Evolutionary conservation across 1,140 invertebrate species (phyloP).

Genomic region (Luehdorfia chinensis): DNA sequence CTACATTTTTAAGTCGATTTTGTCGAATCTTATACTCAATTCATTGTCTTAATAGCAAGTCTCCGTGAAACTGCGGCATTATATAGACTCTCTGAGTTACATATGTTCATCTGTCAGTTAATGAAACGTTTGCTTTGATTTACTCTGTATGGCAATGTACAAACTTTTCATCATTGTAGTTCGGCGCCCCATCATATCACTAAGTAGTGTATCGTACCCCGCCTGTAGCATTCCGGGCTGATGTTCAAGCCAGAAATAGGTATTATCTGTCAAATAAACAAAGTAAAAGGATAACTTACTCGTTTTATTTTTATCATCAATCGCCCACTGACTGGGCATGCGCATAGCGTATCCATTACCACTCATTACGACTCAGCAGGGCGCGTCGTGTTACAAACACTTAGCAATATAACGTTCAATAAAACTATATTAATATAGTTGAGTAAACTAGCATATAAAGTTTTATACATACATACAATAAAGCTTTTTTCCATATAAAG

Average conservation of each 20-base stretch:
- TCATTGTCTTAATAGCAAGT: too few relatives aligned
- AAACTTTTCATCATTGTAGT: not conserved
- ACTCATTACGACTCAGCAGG: not conserved
- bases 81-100: not conserved
- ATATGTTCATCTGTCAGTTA: not conserved
- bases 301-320: slow-evolving; percentile 4
- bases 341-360: not conserved
- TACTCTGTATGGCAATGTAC: not conserved
- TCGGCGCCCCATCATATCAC: not conserved
- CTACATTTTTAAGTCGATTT: too few relatives aligned
- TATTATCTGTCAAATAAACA: not conserved
- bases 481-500: too few relatives aligned
- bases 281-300: not conserved
- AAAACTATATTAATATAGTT: not conserved
- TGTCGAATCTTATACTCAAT: too few relatives aligned
- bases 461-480: too few relatives aligned
- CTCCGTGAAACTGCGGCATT: too few relatives aligned
- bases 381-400: not conserved
- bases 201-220: not conserved
- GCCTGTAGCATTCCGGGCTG: slow-evolving; percentile 3
- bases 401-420: not conserved
- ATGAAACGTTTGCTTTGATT: not conserved
- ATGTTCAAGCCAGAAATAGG: not conserved
- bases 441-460: too few relatives aligned
- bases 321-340: not conserved